Evolutionary conservation across 2,888 invertebrate species (phyloP), one percentile per base, ranked within the genome.

Genomic region (Ophion ellenae): DNA sequence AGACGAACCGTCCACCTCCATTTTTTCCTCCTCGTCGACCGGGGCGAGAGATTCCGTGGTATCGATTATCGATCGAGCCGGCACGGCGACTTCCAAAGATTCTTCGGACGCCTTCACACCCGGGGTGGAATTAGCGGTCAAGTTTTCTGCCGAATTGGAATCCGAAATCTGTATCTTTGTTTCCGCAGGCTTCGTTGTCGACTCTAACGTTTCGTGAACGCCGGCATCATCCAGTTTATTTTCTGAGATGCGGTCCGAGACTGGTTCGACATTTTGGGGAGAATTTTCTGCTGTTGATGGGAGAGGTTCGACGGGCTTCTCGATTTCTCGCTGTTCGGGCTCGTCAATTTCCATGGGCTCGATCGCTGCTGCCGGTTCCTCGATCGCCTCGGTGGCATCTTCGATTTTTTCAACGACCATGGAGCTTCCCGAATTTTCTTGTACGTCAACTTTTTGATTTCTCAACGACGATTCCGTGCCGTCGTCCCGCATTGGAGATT

Each of bases 301-400:
- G 2, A 28, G n/a, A 20, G 4, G 53, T 45, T 57, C 79, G 7
- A 2, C 9, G 17, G 66, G 4, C 1, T 36, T 24, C 14, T 80
- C 32, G 14, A 17, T 59, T 45, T 83, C 45, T 36, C n/a, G 9
- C 11, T 73, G 40, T 17, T 66, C 64, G n/a, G 67, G 40, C 77
- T 84, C 70, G 7, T 86, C 86, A 14, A 81, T 71, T 78, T 86
- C 83, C 86, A 86, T 86, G 7, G 81, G 81, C 63, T 84, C 84
- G 17, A 4, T 9, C 1, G 47, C 20, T 61, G 32, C 66, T 73
- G 69, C 63, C n/a, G 70, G 63, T 75, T 81, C 69, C 14, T 74
- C 53, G 63, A 40, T n/a, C 24, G n/a, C 2, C 9, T 36, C 64
- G 2, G 32, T 11, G 9, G 28, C n/a, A 45, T 63, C 36, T 28